Conservation (phyloP, 2,888 invertebrate species). For the Eucera pruinosa region DNA sequence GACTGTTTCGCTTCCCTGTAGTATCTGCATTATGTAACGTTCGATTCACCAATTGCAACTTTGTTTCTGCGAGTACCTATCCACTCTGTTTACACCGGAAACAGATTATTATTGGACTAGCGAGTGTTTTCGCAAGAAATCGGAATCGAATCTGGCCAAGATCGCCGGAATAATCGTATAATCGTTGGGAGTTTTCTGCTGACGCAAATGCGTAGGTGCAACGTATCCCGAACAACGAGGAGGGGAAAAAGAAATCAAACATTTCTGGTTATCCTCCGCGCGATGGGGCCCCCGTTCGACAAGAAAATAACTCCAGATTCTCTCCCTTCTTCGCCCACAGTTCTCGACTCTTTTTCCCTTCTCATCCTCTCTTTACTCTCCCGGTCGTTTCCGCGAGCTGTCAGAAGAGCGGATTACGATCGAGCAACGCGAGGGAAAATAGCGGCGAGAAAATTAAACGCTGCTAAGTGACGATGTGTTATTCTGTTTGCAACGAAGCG, state of each 20-base stretch:
- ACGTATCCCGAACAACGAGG: slow-evolving; percentile 39
- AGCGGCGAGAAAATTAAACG: slow-evolving; percentile 59
- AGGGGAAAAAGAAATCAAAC: slow-evolving; percentile 72
- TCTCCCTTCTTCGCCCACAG: slow-evolving; percentile 38
- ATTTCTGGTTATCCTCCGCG: slow-evolving; percentile 75
- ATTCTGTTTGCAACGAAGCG: slow-evolving; percentile 64
- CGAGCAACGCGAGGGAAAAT: slow-evolving; percentile 55
- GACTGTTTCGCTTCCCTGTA: too few relatives aligned
- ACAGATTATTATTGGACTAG: slow-evolving; percentile 23
- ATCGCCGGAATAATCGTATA: slow-evolving; percentile 1
- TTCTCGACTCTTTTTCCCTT: slow-evolving; percentile 44
- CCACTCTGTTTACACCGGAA: slow-evolving; percentile 26
- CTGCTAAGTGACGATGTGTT: slow-evolving; percentile 67
- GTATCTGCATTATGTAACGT: background rate
- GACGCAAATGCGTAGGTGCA: slow-evolving; percentile 72
- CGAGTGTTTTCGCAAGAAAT: slow-evolving; percentile 16
- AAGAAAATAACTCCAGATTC: slow-evolving; percentile 66
- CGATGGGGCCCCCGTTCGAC: slow-evolving; percentile 64
- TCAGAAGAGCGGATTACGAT: slow-evolving; percentile 37
- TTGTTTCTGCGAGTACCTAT: background rate
- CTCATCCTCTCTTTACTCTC: slow-evolving; percentile 11
- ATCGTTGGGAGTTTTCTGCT: slow-evolving; percentile 44
- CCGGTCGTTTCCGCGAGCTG: slow-evolving; percentile 17
- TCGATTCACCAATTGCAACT: background rate
- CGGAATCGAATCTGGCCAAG: slow-evolving; percentile 29